Evolutionary conservation across 2,888 invertebrate genomes (phyloP).

Genomic region (Aleiodes leptofemur): DNA sequence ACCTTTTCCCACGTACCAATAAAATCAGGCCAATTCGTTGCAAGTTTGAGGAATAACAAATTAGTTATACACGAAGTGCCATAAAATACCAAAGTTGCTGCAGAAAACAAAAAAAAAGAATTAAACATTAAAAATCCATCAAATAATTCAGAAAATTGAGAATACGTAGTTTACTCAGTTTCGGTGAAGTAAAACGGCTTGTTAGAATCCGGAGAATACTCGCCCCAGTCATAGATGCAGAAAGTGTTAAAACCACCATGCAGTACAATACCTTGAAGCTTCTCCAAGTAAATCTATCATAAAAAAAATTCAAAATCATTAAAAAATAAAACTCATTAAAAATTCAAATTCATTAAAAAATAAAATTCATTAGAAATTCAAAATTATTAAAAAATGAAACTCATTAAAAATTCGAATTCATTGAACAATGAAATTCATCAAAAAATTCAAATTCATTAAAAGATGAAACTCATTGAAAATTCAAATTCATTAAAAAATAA

Average conservation of each 20-base stretch:
- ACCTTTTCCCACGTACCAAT: constrained; percentile 76
- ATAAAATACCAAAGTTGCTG: constrained; percentile 78
- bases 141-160: neutral
- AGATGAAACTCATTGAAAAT: too few relatives aligned
- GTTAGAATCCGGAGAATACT: constrained; percentile 63
- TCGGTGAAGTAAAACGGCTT: constrained; percentile 64
- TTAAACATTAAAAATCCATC: constrained; percentile 19
- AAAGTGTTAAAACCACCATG: constrained; percentile 58
- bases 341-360: too few relatives aligned
- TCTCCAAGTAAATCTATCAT: constrained; percentile 69
- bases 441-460: too few relatives aligned
- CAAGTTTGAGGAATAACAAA: constrained; percentile 77
- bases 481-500: too few relatives aligned
- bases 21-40: constrained; percentile 77
- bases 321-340: too few relatives aligned
- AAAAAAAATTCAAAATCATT: neutral
- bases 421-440: too few relatives aligned
- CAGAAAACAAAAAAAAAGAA: neutral
- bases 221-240: constrained; percentile 60
- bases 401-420: too few relatives aligned
- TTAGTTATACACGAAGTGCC: constrained; percentile 77
- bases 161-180: constrained; percentile 66
- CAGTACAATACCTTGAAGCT: constrained; percentile 70
- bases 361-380: too few relatives aligned
- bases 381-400: too few relatives aligned